phyloP scores from a whole-genome alignment of 2,113 vertebrate species.

The Phyllostomus hastatus region DNA sequence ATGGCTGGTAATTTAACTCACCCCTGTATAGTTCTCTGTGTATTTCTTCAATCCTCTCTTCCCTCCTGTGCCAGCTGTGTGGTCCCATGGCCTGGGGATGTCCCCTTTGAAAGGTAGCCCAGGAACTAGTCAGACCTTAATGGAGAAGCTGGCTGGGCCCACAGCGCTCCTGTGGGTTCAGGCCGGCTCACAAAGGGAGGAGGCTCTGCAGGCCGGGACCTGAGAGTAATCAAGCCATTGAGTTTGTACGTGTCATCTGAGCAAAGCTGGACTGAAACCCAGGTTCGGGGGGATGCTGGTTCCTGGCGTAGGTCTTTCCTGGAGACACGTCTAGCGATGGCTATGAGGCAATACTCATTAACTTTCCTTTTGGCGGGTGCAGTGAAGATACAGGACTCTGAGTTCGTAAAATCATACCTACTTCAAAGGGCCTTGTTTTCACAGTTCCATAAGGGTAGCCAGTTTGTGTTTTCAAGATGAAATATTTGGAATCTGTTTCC shows the following conservation, averaged over 20 bases:
- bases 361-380: not conserved
- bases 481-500: slow-evolving; percentile 7
- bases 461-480: not conserved
- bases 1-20: no score
- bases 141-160: not conserved
- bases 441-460: not conserved
- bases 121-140: not conserved
- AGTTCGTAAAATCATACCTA: not conserved
- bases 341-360: not conserved
- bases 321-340: not conserved
- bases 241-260: not conserved
- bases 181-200: not conserved
- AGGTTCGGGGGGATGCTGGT: not conserved
- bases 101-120: not conserved
- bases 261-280: not conserved
- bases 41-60: not conserved
- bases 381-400: not conserved
- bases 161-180: not conserved
- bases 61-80: not conserved
- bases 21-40: not conserved
- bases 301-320: not conserved
- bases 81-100: not conserved
- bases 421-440: not conserved
- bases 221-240: not conserved
- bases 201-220: not conserved